Percentiles rank a stretch among this genome's conserved stretches.
Evolutionary conservation across 92 coral and sea anemone species (phyloP).

Genomic region (Actinostola sp.): DNA sequence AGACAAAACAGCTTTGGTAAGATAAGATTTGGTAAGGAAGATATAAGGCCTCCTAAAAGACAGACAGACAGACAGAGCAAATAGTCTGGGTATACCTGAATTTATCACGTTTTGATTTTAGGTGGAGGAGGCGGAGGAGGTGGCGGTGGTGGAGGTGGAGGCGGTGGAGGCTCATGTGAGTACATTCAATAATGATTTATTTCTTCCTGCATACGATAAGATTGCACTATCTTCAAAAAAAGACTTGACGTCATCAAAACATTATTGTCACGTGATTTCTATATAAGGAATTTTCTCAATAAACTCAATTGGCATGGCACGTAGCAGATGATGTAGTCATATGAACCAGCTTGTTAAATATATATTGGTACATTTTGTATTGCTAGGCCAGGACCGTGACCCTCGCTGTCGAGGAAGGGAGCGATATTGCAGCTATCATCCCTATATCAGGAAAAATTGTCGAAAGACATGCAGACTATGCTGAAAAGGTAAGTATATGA

Average conservation of each 20-base stretch:
- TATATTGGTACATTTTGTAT: not conserved
- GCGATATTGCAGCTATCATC: constrained; percentile 12
- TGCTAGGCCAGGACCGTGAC: constrained; percentile 19
- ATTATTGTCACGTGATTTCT: too few species aligned
- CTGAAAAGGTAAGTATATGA: constrained; percentile 1
- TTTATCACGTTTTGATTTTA: not conserved
- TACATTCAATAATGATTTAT: not conserved
- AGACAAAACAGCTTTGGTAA: too few species aligned
- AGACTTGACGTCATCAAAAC: too few species aligned
- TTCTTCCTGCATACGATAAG: too few species aligned
- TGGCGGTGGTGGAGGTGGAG: constrained; percentile 19
- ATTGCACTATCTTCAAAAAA: too few species aligned
- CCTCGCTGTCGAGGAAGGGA: constrained; percentile 6
- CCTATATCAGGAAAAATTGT: constrained; percentile 12
- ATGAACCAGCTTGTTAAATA: too few species aligned
- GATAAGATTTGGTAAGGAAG: too few species aligned
- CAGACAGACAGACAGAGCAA: too few species aligned
- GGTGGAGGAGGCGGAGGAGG: constrained; percentile 17
- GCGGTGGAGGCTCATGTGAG: constrained; percentile 8
- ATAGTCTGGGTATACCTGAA: not conserved
- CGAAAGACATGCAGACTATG: constrained; percentile 39
- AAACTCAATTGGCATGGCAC: too few species aligned
- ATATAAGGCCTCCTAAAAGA: too few species aligned
- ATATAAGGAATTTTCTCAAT: too few species aligned
- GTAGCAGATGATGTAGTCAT: too few species aligned